Evolutionary conservation across 2,113 vertebrate species (phyloP), one percentile per base, ranked within the genome.

Genomic region (Caloenas nicobarica): DNA sequence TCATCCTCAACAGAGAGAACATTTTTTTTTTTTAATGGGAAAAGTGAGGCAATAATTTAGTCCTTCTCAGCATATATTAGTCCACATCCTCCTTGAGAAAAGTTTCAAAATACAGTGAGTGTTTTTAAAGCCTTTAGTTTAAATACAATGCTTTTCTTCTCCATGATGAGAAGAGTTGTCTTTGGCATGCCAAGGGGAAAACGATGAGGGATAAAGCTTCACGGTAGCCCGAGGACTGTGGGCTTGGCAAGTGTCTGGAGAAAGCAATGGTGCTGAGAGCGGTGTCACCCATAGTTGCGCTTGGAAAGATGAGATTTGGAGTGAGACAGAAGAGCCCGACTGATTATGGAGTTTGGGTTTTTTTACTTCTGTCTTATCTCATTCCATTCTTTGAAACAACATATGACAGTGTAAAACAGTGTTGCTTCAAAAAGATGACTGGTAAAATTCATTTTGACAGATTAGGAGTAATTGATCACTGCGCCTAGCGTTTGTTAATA

Each of bases 381-480:
- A 64, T 91, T 72, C 36, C 31, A 4, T 79, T 85, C 79, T 94
- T 93, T 81, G 76, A 74, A 94, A 91, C 38, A 81, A 18, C 28
- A 22, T 78, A 14, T 76, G 83, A 83, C 38, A 89, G 33, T 12
- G 23, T 77, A 81, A 93, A 79, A 88, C 56, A 33, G 17, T 51
- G 33, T 71, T 86, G 38, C 86, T 92, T 95, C 69, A 76, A 33
- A 70, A 90, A 78, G 46, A 57, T 84, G 64, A 24, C 38, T 93
- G 61, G 28, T 81, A 81, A 86, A 92, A 81, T 78, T 57, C 19
- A 18, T 86, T 96, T 69, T 86, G 88, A 81, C 72, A 79, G 51
- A 42, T 64, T 48, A 76, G 65, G 25, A 50, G 38, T 79, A 89
- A 78, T 23, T 83, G 57, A 88, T 92, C 9, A 2, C 54, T 61